Evolutionary conservation across 2,888 invertebrate species (phyloP).

Genomic region (Apoda limacodes): DNA sequence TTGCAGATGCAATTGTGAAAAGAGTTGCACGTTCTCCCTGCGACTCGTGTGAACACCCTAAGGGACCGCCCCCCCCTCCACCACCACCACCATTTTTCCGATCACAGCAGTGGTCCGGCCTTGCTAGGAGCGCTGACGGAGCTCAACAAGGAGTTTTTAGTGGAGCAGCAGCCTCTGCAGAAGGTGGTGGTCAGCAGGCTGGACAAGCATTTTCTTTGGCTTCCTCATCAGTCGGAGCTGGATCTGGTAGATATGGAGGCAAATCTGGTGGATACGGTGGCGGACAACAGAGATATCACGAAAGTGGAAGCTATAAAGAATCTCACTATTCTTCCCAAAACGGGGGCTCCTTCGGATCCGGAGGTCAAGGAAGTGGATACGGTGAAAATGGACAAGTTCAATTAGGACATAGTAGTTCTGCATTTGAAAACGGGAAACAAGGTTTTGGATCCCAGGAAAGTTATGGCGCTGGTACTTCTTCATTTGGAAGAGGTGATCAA

Average conservation of each 20-base stretch:
- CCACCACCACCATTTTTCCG: constrained; percentile 27
- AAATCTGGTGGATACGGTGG: constrained; percentile 3
- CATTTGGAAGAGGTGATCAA: neutral
- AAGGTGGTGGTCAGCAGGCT: constrained; percentile 21
- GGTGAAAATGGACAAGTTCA: constrained; percentile 6
- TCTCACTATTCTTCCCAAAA: constrained; percentile 26
- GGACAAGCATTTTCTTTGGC: constrained; percentile 36
- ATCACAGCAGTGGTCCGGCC: constrained; percentile 43
- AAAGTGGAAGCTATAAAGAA: constrained; percentile 24
- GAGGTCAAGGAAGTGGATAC: constrained; percentile 11
- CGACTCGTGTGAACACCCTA: constrained; percentile 18
- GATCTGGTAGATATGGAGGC: constrained; percentile 9
- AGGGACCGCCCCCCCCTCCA: constrained; percentile 18
- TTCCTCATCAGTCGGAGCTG: constrained; percentile 21
- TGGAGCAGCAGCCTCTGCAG: constrained; percentile 33
- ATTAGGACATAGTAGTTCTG: constrained; percentile 7
- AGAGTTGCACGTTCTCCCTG: constrained; percentile 30
- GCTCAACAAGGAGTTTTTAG: constrained; percentile 36
- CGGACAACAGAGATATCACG: constrained; percentile 10
- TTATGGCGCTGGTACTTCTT: neutral
- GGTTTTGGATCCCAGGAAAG: constrained; percentile 1
- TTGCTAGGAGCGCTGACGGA: constrained; percentile 29
- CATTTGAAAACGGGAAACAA: no score
- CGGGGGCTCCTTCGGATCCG: constrained; percentile 18
- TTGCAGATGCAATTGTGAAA: constrained; percentile 25